Evolutionary conservation across 2,113 vertebrate species (phyloP), one percentile per base, ranked within the genome.

Genomic region (Arizona elegans): DNA sequence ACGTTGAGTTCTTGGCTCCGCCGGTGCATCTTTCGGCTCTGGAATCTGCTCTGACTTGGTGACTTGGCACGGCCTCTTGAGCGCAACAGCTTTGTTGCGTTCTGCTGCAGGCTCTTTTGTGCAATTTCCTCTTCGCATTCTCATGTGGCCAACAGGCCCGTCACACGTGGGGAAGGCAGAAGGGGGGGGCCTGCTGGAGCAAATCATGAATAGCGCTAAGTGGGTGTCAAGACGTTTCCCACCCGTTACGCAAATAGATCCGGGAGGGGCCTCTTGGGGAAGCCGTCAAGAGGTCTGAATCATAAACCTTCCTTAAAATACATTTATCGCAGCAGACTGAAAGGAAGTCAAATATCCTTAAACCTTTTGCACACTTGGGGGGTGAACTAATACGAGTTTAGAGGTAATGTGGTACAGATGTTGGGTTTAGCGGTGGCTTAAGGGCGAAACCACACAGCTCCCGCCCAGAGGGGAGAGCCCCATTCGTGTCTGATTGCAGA

Each of bases 401-500:
- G 95, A 96, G 94, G 94, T 95, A 92, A 92, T 93, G 1, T 58
- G 95, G 94, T 53, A 12, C 90, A 85, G 95, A 93, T 92, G 94
- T 96, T 95, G 92, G 94, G 90, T 95, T 96, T 96, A 96, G 95
- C 95, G 8, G 62, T 93, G 97, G 94, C 95, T 95, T 11, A 86
- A 94, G 97, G 95, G 97, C 94, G 92, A 93, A 94, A 90, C 93
- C 95, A 95, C 95, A 93, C 90, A 92, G 93, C 95, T 95, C 91
- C 91, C 91, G 90, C 93, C 94, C 95, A 95, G 95, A 95, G 95
- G 94, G 93, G 43, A 0, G 56, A 90, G 50, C 24, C 43, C 95
- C 88, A 91, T 52, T 91, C 93, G 93, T 88, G 93, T 94, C 93
- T 93, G 94, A 13, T 90, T 91, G 15, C 91, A 95, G 92, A 70